phyloP scores from a whole-genome alignment of 2,888 invertebrate species.

The Drosophila mimetica region DNA sequence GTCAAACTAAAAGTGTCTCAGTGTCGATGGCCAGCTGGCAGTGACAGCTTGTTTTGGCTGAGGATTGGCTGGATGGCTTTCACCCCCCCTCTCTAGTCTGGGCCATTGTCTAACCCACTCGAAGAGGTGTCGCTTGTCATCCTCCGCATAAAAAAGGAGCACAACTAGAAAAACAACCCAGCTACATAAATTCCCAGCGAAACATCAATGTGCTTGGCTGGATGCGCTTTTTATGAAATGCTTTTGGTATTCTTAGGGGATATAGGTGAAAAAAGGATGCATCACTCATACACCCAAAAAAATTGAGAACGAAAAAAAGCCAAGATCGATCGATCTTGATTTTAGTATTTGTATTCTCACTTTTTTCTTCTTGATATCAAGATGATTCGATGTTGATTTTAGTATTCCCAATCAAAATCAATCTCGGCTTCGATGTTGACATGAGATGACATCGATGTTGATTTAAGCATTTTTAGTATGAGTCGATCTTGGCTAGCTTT shows the following conservation, averaged over 20 bases:
- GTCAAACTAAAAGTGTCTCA: conserved; percentile 35
- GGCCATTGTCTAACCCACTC: conserved; percentile 53
- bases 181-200: conserved; percentile 32
- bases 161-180: conserved; percentile 9
- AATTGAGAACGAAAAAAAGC: too few species aligned
- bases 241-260: neutral
- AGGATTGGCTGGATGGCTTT: conserved; percentile 8
- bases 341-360: too few species aligned
- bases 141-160: conserved; percentile 33
- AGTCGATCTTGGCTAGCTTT: too few species aligned
- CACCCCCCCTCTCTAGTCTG: conserved; percentile 1
- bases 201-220: conserved; percentile 21
- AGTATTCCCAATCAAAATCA: too few species aligned
- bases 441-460: too few species aligned
- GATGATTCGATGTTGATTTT: too few species aligned
- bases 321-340: too few species aligned
- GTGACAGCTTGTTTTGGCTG: conserved; percentile 39
- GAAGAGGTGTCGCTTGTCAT: conserved; percentile 63
- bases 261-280: neutral
- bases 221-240: conserved; percentile 34
- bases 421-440: too few species aligned
- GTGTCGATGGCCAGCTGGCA: conserved; percentile 35
- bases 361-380: too few species aligned
- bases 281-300: too few species aligned
- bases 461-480: too few species aligned